Base-by-base conservation (phyloP, 2,113 vertebrate genomes). In the Mus pahari region DNA sequence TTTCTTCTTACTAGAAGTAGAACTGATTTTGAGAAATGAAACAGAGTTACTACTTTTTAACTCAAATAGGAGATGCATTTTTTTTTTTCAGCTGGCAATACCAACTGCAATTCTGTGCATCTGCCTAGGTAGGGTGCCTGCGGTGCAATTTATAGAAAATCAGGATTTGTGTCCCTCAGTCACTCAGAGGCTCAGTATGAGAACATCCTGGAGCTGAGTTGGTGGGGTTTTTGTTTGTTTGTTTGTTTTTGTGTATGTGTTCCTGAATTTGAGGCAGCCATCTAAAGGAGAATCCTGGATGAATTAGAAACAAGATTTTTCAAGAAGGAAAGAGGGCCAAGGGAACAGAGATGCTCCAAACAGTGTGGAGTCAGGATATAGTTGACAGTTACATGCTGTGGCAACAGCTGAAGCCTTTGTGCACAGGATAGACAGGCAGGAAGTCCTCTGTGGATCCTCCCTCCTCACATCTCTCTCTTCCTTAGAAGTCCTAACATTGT, bases 11-110 rank as follows among this genome's bases (percentile, higher is more conserved):
- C 68, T 73, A 20, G 3, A 82, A 60, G 20, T 93, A 55, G 7
- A 89, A 24, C 48, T 92, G 74, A 87, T 78, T 94, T 90, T 87
- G 78, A 93, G 53, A 92, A 77, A 83, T 60, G n/a, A 91, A 82
- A n/a, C 33, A 86, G 36, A 60, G 7, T 0, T 78, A 86, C 22
- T 64, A 58, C 62, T 58, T 86, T 84, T 79, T 68, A 70, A 70
- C 20, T 79, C 17, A 79, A 62, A 28, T 60, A 31, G 86, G 70
- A 62, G 71, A 39, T 16, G 11, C 36, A 28, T 39, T 28, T 42
- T 60, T 45, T 48, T n/a, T 50, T 28, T 17, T 70, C 62, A 39
- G 9, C 16, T 53, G 16, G 50, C 22, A 60, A 17, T 62, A 36
- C 2, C 89, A 90, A 91, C 73, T n/a, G 20, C 14, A 39, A 3